phyloP scores from a whole-genome alignment of 2,113 vertebrate genomes.

The Amphiprion percula region DNA sequence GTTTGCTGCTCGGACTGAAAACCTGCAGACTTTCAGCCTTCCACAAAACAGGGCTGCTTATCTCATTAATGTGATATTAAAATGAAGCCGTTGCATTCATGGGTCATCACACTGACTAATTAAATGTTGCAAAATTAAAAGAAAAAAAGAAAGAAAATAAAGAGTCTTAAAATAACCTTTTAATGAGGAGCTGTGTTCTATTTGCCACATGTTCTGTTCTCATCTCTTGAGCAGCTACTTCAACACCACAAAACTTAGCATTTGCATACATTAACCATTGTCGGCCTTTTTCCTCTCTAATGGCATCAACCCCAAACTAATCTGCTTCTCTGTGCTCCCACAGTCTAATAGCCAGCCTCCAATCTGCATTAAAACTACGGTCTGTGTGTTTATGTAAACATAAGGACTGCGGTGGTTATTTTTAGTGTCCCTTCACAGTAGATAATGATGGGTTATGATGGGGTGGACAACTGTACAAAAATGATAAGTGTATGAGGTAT shows the following conservation, averaged over 20 bases:
- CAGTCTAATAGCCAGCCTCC: constrained; percentile 25
- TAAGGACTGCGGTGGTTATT: not conserved
- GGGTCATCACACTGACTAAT: constrained; percentile 4
- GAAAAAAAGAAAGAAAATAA: not conserved
- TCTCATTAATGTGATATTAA: constrained; percentile 13
- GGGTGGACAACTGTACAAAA: not conserved
- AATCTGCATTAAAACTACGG: constrained; percentile 46
- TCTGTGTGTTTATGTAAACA: not conserved
- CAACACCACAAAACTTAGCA: not conserved
- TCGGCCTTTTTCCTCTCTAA: constrained; percentile 11
- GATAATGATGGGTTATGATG: not conserved
- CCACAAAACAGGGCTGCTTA: not conserved
- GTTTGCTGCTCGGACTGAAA: constrained; percentile 32
- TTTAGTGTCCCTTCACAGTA: not conserved
- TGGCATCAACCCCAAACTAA: constrained; percentile 21
- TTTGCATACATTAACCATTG: constrained; percentile 27
- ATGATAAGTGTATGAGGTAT: not conserved
- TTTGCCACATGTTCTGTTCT: constrained; percentile 15
- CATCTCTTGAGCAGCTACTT: not conserved
- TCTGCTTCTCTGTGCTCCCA: constrained; percentile 33
- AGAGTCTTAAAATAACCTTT: not conserved
- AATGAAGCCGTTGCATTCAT: not conserved
- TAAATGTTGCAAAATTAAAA: not conserved
- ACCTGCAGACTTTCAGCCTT: constrained; percentile 18
- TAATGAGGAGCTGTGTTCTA: not conserved